Percentiles rank a stretch among this genome's conserved stretches.
These are phyloP conservation scores for Trichomycterus rosablanca DNA, from an alignment of 2,113 vertebrate genomes.

Conservation along the genomic window DNA sequence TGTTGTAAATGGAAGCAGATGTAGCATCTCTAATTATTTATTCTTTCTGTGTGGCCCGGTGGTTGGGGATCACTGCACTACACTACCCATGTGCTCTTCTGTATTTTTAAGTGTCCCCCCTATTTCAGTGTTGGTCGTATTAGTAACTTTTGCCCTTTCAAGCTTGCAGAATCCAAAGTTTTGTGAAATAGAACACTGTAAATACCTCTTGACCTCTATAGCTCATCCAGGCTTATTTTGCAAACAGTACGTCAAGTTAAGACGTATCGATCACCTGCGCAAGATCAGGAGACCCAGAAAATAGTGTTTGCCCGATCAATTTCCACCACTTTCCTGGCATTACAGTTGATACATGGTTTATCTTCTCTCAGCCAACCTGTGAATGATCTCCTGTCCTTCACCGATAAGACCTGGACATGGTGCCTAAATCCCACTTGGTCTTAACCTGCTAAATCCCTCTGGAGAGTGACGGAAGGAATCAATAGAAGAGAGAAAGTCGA, in stretches of 20 bases:
- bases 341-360: not conserved
- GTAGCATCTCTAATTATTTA: too few relatives aligned
- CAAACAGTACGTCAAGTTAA: not conserved
- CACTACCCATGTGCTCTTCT: too few relatives aligned
- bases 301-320: not conserved
- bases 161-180: not conserved
- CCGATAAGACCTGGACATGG: not conserved
- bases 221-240: not conserved
- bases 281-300: not conserved
- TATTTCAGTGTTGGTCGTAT: too few relatives aligned
- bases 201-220: not conserved
- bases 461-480: not conserved
- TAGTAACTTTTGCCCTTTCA: too few relatives aligned
- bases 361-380: not conserved
- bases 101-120: too few relatives aligned
- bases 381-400: not conserved
- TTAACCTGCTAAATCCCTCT: not conserved
- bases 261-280: not conserved
- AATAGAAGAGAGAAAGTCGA: slow-evolving; percentile 1
- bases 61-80: too few relatives aligned
- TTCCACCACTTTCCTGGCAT: not conserved
- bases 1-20: too few relatives aligned
- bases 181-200: not conserved
- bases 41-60: too few relatives aligned
- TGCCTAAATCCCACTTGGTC: not conserved